Evolutionary conservation across 2,888 invertebrate species (phyloP).

Genomic region (Meteorus colon): DNA sequence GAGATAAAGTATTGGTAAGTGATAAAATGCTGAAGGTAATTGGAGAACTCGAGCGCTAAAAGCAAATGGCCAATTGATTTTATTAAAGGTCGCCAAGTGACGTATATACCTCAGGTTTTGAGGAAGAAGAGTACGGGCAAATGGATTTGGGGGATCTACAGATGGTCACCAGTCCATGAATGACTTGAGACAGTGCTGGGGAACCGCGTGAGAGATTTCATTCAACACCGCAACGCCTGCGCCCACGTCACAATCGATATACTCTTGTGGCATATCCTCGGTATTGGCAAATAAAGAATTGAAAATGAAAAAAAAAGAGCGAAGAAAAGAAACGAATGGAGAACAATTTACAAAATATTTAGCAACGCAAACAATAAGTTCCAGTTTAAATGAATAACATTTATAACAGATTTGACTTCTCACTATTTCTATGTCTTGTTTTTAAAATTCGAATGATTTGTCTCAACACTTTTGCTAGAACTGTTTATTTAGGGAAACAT

Average conservation of each 20-base stretch:
- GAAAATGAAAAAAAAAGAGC: conserved; percentile 15
- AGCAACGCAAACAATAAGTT: neutral
- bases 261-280: conserved; percentile 54
- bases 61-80: neutral
- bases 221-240: conserved; percentile 64
- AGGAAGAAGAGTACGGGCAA: conserved; percentile 31
- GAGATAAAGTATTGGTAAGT: too few relatives aligned
- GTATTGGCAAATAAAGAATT: conserved; percentile 43
- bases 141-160: conserved; percentile 48
- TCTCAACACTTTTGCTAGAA: too few relatives aligned
- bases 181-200: conserved; percentile 56
- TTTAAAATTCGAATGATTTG: conserved; percentile 12
- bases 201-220: conserved; percentile 62
- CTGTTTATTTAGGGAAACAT: too few relatives aligned
- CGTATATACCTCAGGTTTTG: conserved; percentile 18
- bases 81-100: conserved; percentile 20
- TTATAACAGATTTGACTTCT: neutral
- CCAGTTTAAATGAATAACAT: conserved; percentile 20
- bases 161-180: conserved; percentile 60
- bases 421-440: neutral
- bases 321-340: neutral
- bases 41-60: neutral
- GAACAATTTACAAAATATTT: neutral
- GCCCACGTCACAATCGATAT: conserved; percentile 61
- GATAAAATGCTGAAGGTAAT: neutral